phyloP scores from a whole-genome alignment of 2,113 vertebrate genomes.

The Leptobrachium ailaonicum region DNA sequence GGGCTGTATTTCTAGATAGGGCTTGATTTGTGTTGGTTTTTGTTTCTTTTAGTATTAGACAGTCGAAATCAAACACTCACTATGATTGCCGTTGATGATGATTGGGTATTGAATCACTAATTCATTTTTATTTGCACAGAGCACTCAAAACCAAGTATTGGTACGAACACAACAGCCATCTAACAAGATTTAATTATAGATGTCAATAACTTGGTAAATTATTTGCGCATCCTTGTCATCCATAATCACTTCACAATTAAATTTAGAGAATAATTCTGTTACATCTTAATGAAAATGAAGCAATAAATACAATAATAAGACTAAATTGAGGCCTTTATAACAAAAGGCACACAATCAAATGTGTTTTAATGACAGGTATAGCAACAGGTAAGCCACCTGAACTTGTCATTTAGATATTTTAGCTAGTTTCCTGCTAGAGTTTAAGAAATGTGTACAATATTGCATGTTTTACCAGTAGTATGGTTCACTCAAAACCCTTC shows the following conservation, averaged over 20 bases:
- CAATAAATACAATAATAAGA: no score
- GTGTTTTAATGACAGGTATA: no score
- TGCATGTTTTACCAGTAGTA: no score
- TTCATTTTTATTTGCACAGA: constrained; percentile 1
- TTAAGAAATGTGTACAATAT: no score
- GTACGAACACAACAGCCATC: background rate
- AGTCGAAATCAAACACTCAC: constrained; percentile 47
- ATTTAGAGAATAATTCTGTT: background rate
- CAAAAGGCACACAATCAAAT: no score
- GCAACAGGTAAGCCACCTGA: no score
- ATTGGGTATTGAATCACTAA: constrained; percentile 4
- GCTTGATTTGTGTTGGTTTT: constrained; percentile 22
- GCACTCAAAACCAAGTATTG: background rate
- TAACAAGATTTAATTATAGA: constrained; percentile 12
- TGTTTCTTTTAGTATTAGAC: constrained; percentile 23
- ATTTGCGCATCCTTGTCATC: background rate
- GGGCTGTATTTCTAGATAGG: constrained; percentile 51
- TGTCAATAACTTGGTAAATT: constrained; percentile 21
- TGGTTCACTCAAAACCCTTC: no score
- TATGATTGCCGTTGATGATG: constrained; percentile 29
- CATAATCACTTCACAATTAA: constrained; percentile 19
- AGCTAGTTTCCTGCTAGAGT: no score
- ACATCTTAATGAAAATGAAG: no score
- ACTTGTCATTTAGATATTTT: no score
- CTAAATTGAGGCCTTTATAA: no score